Evolutionary conservation across 2,888 invertebrate species (phyloP), one percentile per base, ranked within the genome.

Genomic region (Lissocephala sabroskyi): DNA sequence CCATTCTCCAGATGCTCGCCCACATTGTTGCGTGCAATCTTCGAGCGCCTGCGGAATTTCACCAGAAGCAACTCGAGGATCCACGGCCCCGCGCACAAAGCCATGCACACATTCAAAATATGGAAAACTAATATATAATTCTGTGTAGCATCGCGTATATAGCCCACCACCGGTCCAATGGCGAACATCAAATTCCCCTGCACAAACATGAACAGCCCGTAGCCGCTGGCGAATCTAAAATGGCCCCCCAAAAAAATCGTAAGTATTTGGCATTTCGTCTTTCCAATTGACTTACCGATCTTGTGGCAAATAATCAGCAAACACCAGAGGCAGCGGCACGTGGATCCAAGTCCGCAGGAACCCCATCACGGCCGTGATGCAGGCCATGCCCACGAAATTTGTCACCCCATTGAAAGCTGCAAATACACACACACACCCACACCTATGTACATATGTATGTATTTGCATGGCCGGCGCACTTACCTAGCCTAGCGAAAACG

Each of bases 181-280:
- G 89, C 62, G 26, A 92, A 87, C 81, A 89, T 89, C 3, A 90
- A 86, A 18, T 88, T 84, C 1, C 92, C 93, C 55, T 89, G 90
- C 49, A 92, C 88, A 17, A 92, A 87, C 79, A 92, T 91, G 66
- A 89, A 92, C 32, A 93, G 82, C 0, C 92, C 91, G 65, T 92
- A 88, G 0, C 92, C 92, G 1, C 90, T 90, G 5, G 92, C 89
- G 68, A 92, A 92, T 63, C 90, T 84, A 40, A 0, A 47, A 49
- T 10, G 4, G 23, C n/a, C n/a, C n/a, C n/a, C n/a, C n/a, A 29
- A 28, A 11, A n/a, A 9, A 19, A 10, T 6, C 10, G 14, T 1
- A 0, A 40, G 23, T 18, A 41, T 9, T 16, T 9, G 2, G n/a
- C 7, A 30, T 0, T 17, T 5, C 3, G 6, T 0, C n/a, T 13